Evolutionary conservation across 2,888 invertebrate species (phyloP).

Genomic region (Melipona bicolor): DNA sequence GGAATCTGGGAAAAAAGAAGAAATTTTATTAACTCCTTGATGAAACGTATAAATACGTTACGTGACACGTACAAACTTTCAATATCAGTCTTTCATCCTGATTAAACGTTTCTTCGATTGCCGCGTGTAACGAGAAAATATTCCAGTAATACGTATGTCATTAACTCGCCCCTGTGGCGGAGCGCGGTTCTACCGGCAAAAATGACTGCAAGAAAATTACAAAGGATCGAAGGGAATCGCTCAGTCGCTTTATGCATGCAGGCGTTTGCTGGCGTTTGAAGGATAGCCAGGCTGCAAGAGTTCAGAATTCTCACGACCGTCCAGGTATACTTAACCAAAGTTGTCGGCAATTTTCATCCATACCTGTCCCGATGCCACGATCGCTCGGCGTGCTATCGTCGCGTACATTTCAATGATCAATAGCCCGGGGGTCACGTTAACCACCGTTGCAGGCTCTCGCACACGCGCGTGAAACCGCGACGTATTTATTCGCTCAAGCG

Average conservation of each 20-base stretch:
- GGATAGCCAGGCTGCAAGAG: not conserved
- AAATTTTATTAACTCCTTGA: not conserved
- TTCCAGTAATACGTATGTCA: not conserved
- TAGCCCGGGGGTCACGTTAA: not conserved
- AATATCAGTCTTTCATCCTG: not conserved
- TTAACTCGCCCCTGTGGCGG: not conserved
- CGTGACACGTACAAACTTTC: not conserved
- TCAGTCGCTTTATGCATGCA: not conserved
- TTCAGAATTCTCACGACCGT: conserved; percentile 7
- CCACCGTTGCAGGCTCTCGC: not conserved
- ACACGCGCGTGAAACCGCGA: not conserved
- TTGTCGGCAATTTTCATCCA: conserved; percentile 44
- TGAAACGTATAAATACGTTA: not conserved
- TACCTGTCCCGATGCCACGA: conserved; percentile 28
- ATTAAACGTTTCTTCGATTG: not conserved
- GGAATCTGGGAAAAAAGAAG: not conserved
- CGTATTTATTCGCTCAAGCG: conserved; percentile 1
- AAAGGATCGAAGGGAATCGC: not conserved
- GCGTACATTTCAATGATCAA: conserved; percentile 28
- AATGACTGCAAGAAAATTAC: not conserved
- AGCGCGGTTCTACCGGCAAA: not conserved
- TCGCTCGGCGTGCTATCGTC: conserved; percentile 6
- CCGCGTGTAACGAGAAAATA: not conserved
- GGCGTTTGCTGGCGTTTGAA: not conserved
- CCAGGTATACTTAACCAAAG: not conserved